These are phyloP conservation scores for Coryphaenoides rupestris DNA, from an alignment of 2,113 vertebrate species.

Conservation along the genomic window DNA sequence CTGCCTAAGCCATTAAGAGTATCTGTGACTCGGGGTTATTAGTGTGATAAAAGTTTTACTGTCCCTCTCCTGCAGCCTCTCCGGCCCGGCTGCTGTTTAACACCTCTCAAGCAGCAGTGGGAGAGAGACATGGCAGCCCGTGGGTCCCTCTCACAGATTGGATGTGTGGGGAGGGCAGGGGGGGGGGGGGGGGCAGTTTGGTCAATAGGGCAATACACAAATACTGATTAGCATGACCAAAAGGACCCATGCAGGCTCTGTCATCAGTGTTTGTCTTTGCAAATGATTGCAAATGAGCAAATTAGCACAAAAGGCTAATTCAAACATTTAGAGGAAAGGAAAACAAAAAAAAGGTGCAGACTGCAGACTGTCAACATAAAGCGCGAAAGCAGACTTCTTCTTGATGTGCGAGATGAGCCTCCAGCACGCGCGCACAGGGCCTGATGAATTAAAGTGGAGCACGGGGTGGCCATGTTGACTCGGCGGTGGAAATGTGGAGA, in stretches of 20 bases:
- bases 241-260: too few species aligned
- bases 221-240: slow-evolving; percentile 7
- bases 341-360: background rate
- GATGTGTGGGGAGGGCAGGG: too few species aligned
- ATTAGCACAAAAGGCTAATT: slow-evolving; percentile 27
- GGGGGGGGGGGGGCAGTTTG: slow-evolving; percentile 53
- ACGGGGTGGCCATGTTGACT: slow-evolving; percentile 40
- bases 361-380: slow-evolving; percentile 2
- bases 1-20: slow-evolving; percentile 67
- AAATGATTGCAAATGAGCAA: slow-evolving; percentile 5
- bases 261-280: too few species aligned
- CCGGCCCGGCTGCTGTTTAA: slow-evolving; percentile 59
- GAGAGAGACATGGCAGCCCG: slow-evolving; percentile 38
- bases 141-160: slow-evolving; percentile 45
- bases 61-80: slow-evolving; percentile 61
- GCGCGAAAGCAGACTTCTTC: background rate
- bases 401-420: slow-evolving; percentile 9
- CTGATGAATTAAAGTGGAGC: slow-evolving; percentile 53
- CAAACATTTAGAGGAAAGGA: slow-evolving; percentile 8
- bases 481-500: slow-evolving; percentile 59
- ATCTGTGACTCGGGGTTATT: slow-evolving; percentile 65
- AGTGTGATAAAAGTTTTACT: slow-evolving; percentile 72
- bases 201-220: slow-evolving; percentile 37
- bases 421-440: too few species aligned
- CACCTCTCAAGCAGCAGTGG: slow-evolving; percentile 27